Evolutionary conservation across 2,113 vertebrate genomes (phyloP).

Genomic region (Aythya baeri): DNA sequence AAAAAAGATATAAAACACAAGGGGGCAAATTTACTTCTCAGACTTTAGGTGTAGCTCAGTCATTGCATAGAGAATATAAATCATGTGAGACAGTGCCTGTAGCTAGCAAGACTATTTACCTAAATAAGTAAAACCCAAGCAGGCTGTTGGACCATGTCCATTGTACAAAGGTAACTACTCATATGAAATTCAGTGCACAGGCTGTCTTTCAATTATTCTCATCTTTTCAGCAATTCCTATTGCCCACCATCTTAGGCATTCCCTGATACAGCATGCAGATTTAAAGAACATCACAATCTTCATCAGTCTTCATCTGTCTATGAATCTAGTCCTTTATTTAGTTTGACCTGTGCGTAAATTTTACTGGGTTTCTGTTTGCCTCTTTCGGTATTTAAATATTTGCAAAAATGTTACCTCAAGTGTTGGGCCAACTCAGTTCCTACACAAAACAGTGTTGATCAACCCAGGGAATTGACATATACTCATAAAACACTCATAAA

Average conservation of each 20-base stretch:
- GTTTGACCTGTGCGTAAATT: not conserved
- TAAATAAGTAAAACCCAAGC: not conserved
- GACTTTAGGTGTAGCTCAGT: not conserved
- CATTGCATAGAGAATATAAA: not conserved
- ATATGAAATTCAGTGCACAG: not conserved
- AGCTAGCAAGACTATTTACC: not conserved
- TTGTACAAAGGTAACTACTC: not conserved
- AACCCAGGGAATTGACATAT: not conserved
- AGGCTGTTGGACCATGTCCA: not conserved
- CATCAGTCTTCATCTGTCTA: not conserved
- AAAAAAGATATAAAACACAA: not conserved
- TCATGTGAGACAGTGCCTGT: not conserved
- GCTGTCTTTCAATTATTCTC: not conserved
- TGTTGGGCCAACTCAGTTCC: not conserved
- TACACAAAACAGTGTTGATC: not conserved
- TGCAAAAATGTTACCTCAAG: not conserved
- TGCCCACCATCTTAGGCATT: not conserved
- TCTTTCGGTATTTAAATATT: not conserved
- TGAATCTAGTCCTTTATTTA: not conserved
- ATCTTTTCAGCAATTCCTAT: not conserved
- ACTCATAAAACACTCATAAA: not conserved
- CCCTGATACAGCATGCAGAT: not conserved
- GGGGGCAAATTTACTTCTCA: not conserved
- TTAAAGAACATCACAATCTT: not conserved
- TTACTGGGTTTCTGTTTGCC: accelerated